These are phyloP conservation scores for Goniozus legneri DNA, from an alignment of 1,140 invertebrate species.

Conservation along the genomic window DNA sequence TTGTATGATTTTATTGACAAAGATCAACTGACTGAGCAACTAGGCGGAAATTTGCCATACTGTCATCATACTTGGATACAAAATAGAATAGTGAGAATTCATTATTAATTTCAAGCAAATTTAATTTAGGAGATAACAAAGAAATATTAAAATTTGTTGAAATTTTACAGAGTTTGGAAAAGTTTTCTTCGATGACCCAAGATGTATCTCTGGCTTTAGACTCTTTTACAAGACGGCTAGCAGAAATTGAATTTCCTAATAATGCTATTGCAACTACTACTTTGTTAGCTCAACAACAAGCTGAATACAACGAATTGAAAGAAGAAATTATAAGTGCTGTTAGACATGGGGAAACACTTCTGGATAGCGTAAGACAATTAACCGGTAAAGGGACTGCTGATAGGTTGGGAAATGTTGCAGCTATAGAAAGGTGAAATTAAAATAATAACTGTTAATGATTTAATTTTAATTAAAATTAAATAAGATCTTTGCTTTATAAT, in stretches of 20 bases:
- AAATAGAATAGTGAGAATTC: conserved; percentile 81
- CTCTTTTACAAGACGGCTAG: conserved; percentile 79
- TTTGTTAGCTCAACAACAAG: conserved; percentile 64
- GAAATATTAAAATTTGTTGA: conserved; percentile 4
- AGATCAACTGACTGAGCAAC: conserved; percentile 81
- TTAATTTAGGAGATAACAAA: conserved; percentile 20
- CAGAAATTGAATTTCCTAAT: conserved; percentile 80
- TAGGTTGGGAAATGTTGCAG: conserved; percentile 84
- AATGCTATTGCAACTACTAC: conserved; percentile 72
- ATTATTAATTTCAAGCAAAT: conserved; percentile 27
- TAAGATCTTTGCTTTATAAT: conserved; percentile 30
- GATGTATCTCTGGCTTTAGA: conserved; percentile 81
- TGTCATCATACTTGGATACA: conserved; percentile 95
- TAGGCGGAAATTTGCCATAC: conserved; percentile 85
- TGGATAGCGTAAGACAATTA: conserved; percentile 64
- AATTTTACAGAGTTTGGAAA: conserved; percentile 82
- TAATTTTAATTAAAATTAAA: neutral
- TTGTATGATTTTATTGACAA: conserved; percentile 82
- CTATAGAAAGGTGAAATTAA: conserved; percentile 76
- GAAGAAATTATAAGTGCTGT: conserved; percentile 79
- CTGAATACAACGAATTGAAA: conserved; percentile 66
- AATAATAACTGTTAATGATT: conserved; percentile 6
- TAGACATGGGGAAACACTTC: conserved; percentile 78
- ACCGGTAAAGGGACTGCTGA: conserved; percentile 55
- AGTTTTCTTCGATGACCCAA: conserved; percentile 86